Evolutionary conservation across 2,888 invertebrate species (phyloP), one percentile per base, ranked within the genome.

Genomic region (Melanostoma scalare): DNA sequence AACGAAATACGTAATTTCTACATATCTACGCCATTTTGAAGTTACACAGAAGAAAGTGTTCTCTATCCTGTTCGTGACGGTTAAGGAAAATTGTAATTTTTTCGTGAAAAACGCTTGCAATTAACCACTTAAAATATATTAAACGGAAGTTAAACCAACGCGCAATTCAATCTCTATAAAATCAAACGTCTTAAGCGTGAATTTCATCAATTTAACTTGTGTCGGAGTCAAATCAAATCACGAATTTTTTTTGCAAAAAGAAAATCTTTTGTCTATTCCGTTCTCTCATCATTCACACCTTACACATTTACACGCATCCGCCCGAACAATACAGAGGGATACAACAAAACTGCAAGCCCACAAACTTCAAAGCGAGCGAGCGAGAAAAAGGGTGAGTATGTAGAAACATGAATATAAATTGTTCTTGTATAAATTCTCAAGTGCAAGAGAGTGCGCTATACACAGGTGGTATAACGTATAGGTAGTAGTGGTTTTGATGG

Each of bases 41-140:
- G 86, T 86, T 81, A 86, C 84, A 86, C 85, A 84, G 85, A 85
- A 86, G 85, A 86, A 86, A 86, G 85, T 86, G 85, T 85, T 85
- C 80, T 85, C 86, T 86, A 86, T 86, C 86, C 86, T 86, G 86
- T 86, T 86, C 85, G 86, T 80, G 80, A 82, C 75, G 80, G 84
- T 84, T 71, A 74, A 85, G 68, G 60, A 85, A 80, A 85, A 85
- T 61, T 85, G 75, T 80, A 80, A 80, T 80, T 85, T 80, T 75
- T 76, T 72, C 75, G 71, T 85, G 52, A 52, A 56, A 80, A 84
- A 42, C 79, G 78, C 79, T 71, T 71, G 71, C 74, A 79, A 79
- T 79, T 74, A 69, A 74, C 53, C 53, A 75, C 44, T 56, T 61
- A 79, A 50, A 6, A 48, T 58, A 67, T 20, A 30, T 65, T 71